Evolutionary conservation across 1,140 invertebrate genomes (phyloP).

Genomic region (Drosophila ercepeae): DNA sequence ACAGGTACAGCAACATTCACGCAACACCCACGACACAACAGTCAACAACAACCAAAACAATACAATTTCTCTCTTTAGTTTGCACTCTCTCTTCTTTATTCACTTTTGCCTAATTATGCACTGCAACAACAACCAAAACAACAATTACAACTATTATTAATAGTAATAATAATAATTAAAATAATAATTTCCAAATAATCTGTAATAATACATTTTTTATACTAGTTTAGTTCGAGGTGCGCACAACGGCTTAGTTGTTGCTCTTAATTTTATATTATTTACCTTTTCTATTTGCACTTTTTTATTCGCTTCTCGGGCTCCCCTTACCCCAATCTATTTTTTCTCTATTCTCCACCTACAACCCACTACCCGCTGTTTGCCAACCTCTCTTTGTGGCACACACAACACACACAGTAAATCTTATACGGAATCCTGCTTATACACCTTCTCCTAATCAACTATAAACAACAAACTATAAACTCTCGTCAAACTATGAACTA

Average conservation of each 20-base stretch:
- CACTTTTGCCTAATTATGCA: slow-evolving; percentile 65
- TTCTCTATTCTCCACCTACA: slow-evolving; percentile 11
- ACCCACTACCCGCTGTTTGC: slow-evolving; percentile 1
- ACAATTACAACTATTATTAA: slow-evolving; percentile 17
- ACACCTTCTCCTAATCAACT: slow-evolving; percentile 34
- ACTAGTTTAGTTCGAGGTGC: slow-evolving; percentile 33
- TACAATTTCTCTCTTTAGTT: slow-evolving; percentile 57
- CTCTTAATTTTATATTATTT: slow-evolving; percentile 42
- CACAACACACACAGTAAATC: slow-evolving; percentile 25
- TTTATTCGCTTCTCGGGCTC: slow-evolving; percentile 29
- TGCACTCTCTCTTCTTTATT: slow-evolving; percentile 57
- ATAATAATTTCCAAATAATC: slow-evolving; percentile 36
- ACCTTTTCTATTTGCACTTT: slow-evolving; percentile 40
- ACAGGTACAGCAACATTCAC: slow-evolving; percentile 68
- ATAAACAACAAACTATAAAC: neutral
- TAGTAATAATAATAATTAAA: slow-evolving; percentile 9
- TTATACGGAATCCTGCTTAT: slow-evolving; percentile 42
- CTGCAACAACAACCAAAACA: slow-evolving; percentile 47
- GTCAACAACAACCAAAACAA: slow-evolving; percentile 33
- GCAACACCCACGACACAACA: slow-evolving; percentile 41
- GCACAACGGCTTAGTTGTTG: slow-evolving; percentile 39
- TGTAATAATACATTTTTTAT: slow-evolving; percentile 34
- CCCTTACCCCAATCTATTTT: slow-evolving; percentile 16
- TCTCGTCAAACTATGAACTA: neutral
- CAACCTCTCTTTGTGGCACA: slow-evolving; percentile 16